Conservation (phyloP, 2,113 vertebrate genomes). For the Urocitellus parryii region DNA sequence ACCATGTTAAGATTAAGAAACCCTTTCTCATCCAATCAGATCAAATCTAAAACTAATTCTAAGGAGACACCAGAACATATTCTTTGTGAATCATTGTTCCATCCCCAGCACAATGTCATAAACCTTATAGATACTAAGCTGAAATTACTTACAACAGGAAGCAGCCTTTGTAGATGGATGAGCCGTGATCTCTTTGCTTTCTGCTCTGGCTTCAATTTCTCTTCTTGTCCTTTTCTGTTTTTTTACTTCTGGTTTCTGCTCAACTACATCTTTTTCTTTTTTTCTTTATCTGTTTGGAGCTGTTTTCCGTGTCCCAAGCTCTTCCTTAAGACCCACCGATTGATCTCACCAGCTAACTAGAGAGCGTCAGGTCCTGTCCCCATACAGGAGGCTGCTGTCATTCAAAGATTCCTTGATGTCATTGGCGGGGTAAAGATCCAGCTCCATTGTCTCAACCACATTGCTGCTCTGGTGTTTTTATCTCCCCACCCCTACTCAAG, state of each 20-base stretch:
- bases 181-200: background rate
- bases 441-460: too few relatives aligned
- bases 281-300: background rate
- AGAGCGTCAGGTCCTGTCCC: background rate
- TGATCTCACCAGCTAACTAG: background rate
- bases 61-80: too few relatives aligned
- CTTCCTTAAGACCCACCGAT: background rate
- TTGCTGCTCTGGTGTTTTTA: background rate
- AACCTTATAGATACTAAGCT: background rate
- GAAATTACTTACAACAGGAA: background rate
- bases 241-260: background rate
- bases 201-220: background rate
- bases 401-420: background rate
- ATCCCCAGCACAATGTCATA: background rate
- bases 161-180: background rate
- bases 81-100: too few relatives aligned
- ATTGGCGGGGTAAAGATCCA: background rate
- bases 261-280: background rate
- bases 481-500: background rate
- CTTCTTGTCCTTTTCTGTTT: background rate
- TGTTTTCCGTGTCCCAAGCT: background rate
- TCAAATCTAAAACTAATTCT: background rate
- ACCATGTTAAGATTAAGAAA: background rate
- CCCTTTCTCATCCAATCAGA: background rate
- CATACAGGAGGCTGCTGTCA: accelerated